phyloP scores from a whole-genome alignment of 1,140 invertebrate genomes.

The Nasonia longicornis region DNA sequence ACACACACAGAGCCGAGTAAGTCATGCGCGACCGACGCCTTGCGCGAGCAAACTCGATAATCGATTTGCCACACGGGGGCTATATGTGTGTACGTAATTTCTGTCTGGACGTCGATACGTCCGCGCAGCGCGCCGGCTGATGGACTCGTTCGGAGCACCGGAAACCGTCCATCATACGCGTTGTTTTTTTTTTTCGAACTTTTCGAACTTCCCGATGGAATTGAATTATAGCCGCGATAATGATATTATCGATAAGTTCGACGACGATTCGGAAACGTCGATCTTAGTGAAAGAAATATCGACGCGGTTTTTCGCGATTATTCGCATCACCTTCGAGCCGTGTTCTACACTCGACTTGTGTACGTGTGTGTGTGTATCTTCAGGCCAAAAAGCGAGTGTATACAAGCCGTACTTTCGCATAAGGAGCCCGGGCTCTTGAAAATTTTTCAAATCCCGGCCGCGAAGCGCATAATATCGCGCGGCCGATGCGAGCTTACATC shows the following conservation, averaged over 20 bases:
- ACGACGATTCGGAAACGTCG: neutral
- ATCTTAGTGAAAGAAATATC: neutral
- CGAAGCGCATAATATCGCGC: constrained; percentile 13
- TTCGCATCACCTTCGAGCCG: neutral
- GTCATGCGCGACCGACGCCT: constrained; percentile 45
- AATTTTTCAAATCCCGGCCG: constrained; percentile 47
- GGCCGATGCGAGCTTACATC: constrained; percentile 44
- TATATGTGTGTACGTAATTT: constrained; percentile 1
- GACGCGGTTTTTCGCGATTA: too few relatives aligned
- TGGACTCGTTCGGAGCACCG: neutral
- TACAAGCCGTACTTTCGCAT: constrained; percentile 9
- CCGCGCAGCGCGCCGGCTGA: too few relatives aligned
- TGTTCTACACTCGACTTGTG: too few relatives aligned
- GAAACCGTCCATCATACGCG: constrained; percentile 1
- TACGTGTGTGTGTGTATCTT: constrained; percentile 13
- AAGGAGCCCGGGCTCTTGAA: constrained; percentile 40
- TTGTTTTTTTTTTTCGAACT: neutral
- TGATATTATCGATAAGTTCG: neutral
- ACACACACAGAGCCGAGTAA: constrained; percentile 42
- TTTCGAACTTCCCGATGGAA: neutral
- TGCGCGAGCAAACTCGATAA: constrained; percentile 25
- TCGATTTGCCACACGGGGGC: constrained; percentile 32
- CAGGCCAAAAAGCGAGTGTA: neutral
- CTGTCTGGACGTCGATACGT: neutral
- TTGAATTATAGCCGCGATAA: constrained; percentile 1